A percentile compares a stretch with the other conserved stretches of the same genome.
Conservation (phyloP, 2,113 vertebrate species). For the Heterotis niloticus region DNA sequence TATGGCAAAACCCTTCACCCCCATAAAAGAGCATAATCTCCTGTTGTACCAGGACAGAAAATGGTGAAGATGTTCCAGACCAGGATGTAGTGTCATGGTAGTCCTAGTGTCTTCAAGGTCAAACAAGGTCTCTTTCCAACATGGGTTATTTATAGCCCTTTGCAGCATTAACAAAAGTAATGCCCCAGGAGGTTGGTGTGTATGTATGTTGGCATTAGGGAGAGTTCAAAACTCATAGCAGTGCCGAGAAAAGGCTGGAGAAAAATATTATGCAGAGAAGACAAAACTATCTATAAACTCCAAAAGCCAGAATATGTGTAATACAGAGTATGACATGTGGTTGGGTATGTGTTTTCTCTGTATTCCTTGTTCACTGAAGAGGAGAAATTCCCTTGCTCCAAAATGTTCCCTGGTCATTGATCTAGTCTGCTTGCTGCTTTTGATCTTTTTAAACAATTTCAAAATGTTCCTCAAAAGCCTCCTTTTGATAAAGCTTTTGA, state of each 20-base stretch:
- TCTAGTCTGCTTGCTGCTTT: neutral
- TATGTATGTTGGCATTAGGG: neutral
- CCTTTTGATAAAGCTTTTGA: too few species aligned
- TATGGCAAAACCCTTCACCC: neutral
- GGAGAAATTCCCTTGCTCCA: neutral
- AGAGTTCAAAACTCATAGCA: neutral
- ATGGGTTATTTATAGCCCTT: neutral
- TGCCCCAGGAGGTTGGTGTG: neutral
- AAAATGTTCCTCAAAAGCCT: too few species aligned
- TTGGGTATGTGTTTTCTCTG: neutral
- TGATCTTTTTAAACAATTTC: neutral
- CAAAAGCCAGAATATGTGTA: neutral
- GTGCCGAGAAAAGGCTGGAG: neutral
- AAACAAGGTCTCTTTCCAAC: neutral
- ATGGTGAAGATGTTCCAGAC: neutral
- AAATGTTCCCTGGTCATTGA: too few species aligned
- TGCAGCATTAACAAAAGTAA: neutral
- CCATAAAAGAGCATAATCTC: neutral
- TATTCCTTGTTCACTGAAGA: neutral
- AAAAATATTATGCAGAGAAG: neutral
- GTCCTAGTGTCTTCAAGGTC: neutral
- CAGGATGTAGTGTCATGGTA: neutral
- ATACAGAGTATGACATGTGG: neutral
- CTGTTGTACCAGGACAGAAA: neutral
- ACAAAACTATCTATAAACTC: neutral